Conservation (phyloP, 2,888 invertebrate genomes). For the Linhomoeus sp. region DNA sequence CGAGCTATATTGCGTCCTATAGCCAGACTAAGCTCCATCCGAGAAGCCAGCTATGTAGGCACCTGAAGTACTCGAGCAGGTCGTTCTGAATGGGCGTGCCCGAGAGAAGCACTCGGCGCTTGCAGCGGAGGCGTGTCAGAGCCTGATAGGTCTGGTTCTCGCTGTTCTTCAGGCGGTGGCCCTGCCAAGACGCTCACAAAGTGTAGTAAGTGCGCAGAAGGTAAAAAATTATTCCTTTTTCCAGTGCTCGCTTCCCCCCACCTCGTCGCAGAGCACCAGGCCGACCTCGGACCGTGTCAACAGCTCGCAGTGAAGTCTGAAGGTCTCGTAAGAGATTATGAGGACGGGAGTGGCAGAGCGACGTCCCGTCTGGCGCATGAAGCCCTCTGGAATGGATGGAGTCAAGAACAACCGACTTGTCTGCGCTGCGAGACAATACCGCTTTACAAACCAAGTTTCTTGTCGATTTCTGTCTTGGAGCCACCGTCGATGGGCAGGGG, state of each 20-base stretch:
- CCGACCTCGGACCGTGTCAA: constrained; percentile 78
- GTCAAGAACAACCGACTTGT: no score
- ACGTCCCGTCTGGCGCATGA: constrained; percentile 46
- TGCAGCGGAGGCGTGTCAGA: constrained; percentile 67
- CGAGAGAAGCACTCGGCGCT: constrained; percentile 69
- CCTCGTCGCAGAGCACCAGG: constrained; percentile 90
- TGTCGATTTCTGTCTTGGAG: constrained; percentile 58
- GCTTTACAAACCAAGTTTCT: constrained; percentile 24
- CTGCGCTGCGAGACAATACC: no score
- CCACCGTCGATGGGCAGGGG: constrained; percentile 58
- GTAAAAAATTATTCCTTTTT: not conserved
- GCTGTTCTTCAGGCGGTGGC: constrained; percentile 86
- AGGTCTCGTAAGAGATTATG: constrained; percentile 97
- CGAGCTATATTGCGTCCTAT: no score
- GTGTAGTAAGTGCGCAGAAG: no score
- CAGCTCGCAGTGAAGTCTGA: constrained; percentile 71
- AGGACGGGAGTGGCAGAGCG: constrained; percentile 66
- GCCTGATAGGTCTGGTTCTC: constrained; percentile 95
- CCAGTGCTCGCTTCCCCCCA: no score
- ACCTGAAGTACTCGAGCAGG: constrained; percentile 78
- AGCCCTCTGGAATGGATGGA: constrained; percentile 44
- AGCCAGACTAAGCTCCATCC: no score
- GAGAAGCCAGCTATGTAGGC: no score
- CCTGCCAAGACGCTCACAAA: constrained; percentile 32
- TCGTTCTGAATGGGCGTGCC: constrained; percentile 99